Percentiles rank a stretch among this genome's conserved stretches.
phyloP scores from a whole-genome alignment of 2,888 invertebrate species.

The Creontiades dilutus region DNA sequence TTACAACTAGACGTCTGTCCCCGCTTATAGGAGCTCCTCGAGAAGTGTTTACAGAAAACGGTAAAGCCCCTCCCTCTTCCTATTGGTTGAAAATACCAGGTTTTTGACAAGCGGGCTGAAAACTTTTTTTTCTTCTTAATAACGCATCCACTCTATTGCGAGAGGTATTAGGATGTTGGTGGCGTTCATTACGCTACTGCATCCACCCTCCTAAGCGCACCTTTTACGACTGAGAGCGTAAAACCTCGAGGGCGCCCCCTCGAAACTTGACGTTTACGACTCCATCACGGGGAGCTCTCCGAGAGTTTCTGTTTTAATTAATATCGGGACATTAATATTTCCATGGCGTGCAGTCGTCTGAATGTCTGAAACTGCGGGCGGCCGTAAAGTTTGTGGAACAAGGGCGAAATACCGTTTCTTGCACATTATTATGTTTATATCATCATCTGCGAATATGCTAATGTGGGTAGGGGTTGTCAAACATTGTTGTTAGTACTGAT shows the following conservation, averaged over 20 bases:
- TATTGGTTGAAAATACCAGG: background rate
- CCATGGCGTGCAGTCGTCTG: constrained; percentile 42
- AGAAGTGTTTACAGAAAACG: constrained; percentile 2
- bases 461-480: background rate
- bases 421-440: background rate
- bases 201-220: background rate
- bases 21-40: background rate
- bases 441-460: background rate
- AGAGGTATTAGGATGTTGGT: constrained; percentile 2
- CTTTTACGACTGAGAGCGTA: constrained; percentile 45
- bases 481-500: background rate
- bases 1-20: background rate
- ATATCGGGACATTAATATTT: constrained; percentile 50
- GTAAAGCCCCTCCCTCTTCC: background rate
- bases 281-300: constrained; percentile 17
- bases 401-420: constrained; percentile 11
- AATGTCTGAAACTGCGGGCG: constrained; percentile 11
- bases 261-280: constrained; percentile 38
- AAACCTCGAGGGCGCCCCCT: constrained; percentile 1
- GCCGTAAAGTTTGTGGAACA: constrained; percentile 17
- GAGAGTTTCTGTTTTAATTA: constrained; percentile 53
- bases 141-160: constrained; percentile 23
- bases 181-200: constrained; percentile 24
- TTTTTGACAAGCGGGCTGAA: constrained; percentile 7
- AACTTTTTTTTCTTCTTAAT: constrained; percentile 18